These are phyloP conservation scores for Sebastes melanostomus DNA, from an alignment of 2,797 vertebrate species.

Conservation along the genomic window DNA sequence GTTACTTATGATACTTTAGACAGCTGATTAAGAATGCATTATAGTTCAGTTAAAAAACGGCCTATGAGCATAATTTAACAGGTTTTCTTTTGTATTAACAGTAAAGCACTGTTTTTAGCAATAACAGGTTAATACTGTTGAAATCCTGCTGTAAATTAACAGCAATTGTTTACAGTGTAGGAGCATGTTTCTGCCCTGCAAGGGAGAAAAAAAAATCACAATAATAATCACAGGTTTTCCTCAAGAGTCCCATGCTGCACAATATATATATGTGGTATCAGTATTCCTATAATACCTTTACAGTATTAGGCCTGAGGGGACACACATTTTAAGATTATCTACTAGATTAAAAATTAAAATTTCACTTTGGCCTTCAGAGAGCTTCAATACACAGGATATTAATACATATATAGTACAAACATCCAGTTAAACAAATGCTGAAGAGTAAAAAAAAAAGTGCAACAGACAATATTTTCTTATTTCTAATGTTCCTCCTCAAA, in stretches of 20 bases:
- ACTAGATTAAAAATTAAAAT: not conserved
- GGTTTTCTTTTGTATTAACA: too few species aligned
- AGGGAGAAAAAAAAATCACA: not conserved
- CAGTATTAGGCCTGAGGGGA: not conserved
- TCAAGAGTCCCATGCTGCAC: not conserved
- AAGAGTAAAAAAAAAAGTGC: not conserved
- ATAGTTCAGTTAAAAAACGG: too few species aligned
- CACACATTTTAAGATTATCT: not conserved
- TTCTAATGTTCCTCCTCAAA: not conserved
- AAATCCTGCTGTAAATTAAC: too few species aligned
- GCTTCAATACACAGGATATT: not conserved
- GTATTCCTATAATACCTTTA: not conserved
- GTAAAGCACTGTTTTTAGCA: too few species aligned
- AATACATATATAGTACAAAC: not conserved
- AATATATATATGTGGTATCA: not conserved
- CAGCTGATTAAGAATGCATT: too few species aligned
- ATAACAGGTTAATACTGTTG: too few species aligned
- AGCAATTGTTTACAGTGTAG: not conserved
- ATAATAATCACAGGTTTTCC: not conserved
- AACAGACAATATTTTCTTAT: not conserved
- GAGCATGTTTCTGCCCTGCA: constrained; percentile 6
- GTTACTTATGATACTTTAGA: too few species aligned
- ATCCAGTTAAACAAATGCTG: not conserved
- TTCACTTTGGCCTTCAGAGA: not conserved
- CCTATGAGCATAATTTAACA: too few species aligned